Base-by-base conservation (phyloP, 2,797 vertebrate genomes). In the Anniella stebbinsi region DNA sequence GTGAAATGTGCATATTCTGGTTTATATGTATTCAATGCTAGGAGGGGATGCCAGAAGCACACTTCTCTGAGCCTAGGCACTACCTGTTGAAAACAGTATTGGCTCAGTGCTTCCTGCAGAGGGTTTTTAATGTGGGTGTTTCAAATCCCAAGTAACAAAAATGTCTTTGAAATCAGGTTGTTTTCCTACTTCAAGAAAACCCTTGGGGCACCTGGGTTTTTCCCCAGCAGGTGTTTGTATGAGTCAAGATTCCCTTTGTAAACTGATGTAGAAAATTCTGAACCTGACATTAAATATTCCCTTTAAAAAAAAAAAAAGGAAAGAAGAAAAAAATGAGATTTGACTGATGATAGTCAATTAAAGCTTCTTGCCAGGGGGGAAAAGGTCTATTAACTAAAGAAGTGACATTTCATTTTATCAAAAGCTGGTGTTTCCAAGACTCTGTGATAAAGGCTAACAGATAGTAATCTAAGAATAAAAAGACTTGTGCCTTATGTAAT, bases 231-330 rank as follows among this genome's bases (percentile, higher is more conserved):
- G 82, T 67, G 63, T 87, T 76, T 91, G 63, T 87, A 63, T 38
- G 83, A 94, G 88, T 89, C 6, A 48, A 93, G 91, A 84, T 87
- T 91, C 92, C 72, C 75, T 91, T 66, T 89, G 82, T 75, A 86
- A 93, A 77, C 84, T 81, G 86, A 51, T 90, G 80, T 75, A 91
- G 87, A 93, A 94, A 93, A 88, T 94, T 89, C 83, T 90, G 77
- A 91, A 81, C 76, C 85, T 95, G 93, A 90, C 93, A 95, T 94
- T 95, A 95, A 95, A 92, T 93, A 95, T 93, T 92, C 84, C 87
- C 92, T 95, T 95, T 90, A 87, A 48, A 30, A 23, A 48, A 66
- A 11, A 13, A 36, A 7, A 4, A 30, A 21, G n/a, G n/a, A n/a
- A n/a, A n/a, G n/a, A n/a, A n/a, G n/a, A 23, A 81, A 69, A 93